Conservation (phyloP, 35 echinoderm and acorn worm genomes). For the Patiria miniata region DNA sequence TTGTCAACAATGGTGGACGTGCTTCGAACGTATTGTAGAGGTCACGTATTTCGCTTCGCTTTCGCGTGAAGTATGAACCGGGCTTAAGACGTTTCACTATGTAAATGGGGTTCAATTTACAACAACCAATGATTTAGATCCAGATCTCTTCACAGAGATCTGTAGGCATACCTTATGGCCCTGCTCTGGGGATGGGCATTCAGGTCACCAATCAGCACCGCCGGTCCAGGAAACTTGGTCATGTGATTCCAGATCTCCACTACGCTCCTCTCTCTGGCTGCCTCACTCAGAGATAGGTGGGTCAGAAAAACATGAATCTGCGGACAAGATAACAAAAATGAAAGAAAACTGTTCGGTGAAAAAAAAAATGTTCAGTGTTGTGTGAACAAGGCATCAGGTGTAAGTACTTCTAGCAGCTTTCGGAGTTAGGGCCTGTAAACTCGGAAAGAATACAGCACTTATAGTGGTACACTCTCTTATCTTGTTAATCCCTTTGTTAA, state of each 20-base stretch:
- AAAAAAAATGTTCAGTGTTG: not conserved
- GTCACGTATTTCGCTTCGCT: too few species aligned
- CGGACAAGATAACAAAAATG: not conserved
- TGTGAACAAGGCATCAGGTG: not conserved
- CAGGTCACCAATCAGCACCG: slow-evolving; percentile 84
- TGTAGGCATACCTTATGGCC: slow-evolving; percentile 55
- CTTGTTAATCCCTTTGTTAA: too few species aligned
- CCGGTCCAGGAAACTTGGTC: slow-evolving; percentile 57
- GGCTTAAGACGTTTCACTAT: too few species aligned
- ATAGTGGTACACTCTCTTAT: not conserved
- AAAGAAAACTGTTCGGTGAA: too few species aligned
- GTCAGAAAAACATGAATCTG: slow-evolving; percentile 94
- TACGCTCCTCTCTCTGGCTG: slow-evolving; percentile 76
- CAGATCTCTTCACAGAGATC: too few species aligned
- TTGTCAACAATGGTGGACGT: too few species aligned
- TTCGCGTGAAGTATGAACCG: too few species aligned
- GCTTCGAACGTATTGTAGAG: too few species aligned
- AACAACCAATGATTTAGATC: too few species aligned
- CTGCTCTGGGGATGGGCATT: slow-evolving; percentile 78
- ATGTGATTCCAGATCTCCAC: slow-evolving; percentile 93
- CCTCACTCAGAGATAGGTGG: slow-evolving; percentile 82
- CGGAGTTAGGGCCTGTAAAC: not conserved
- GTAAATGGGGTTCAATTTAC: too few species aligned
- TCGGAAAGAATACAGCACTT: not conserved
- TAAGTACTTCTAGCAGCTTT: not conserved